Percentiles rank a stretch among this genome's conserved stretches.
These are phyloP conservation scores for Aulostomus chinensis DNA, from an alignment of 2,797 vertebrate genomes.

Conservation along the genomic window DNA sequence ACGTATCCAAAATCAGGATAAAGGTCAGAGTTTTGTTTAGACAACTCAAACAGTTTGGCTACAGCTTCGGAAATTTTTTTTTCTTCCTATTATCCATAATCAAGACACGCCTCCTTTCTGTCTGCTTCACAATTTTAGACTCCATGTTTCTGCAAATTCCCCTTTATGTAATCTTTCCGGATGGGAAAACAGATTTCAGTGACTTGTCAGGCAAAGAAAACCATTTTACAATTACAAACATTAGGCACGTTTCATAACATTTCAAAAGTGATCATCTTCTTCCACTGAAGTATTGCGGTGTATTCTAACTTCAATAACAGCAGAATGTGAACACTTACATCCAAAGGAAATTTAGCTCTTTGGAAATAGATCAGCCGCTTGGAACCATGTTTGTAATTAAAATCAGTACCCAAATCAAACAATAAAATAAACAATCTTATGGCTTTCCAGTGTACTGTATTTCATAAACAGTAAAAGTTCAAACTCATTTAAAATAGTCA, in stretches of 20 bases:
- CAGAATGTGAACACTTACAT: background rate
- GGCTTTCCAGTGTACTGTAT: background rate
- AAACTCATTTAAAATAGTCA: background rate
- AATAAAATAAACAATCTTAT: background rate
- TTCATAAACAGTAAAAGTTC: background rate
- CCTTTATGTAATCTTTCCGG: slow-evolving; percentile 4
- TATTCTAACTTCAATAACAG: no score
- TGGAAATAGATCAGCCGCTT: no score
- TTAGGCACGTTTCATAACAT: background rate
- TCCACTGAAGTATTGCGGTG: background rate
- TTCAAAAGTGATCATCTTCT: background rate
- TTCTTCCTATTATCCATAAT: no score
- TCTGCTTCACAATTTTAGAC: background rate
- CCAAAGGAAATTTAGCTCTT: background rate
- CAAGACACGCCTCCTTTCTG: no score
- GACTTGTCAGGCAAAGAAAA: slow-evolving; percentile 7
- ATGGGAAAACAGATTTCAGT: slow-evolving; percentile 1
- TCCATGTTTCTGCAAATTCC: slow-evolving; percentile 2
- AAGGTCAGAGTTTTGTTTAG: background rate
- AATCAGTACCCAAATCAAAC: background rate
- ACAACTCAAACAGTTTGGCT: slow-evolving; percentile 1
- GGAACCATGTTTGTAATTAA: background rate
- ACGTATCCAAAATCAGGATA: slow-evolving; percentile 1
- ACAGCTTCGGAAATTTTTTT: no score
- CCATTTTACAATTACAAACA: background rate